phyloP scores from a whole-genome alignment of 2,888 invertebrate genomes.

The Pterostichus madidus region DNA sequence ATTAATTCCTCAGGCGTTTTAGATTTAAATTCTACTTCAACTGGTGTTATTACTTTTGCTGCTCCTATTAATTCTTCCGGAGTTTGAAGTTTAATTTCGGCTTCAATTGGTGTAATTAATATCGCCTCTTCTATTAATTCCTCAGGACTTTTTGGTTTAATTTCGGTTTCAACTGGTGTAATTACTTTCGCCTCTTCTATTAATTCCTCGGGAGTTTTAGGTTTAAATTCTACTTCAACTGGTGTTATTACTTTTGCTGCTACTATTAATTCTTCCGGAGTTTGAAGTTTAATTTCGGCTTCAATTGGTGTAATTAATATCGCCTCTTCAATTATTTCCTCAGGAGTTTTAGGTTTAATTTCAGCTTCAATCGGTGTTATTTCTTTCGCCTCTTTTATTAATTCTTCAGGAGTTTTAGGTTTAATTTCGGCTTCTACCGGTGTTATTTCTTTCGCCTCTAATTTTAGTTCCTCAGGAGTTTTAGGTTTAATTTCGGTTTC shows the following conservation, averaged over 20 bases:
- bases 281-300: neutral
- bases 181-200: neutral
- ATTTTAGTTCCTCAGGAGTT: too few species aligned
- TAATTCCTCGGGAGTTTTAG: too few species aligned
- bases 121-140: neutral
- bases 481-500: neutral
- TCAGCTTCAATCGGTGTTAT: too few species aligned
- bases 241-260: neutral
- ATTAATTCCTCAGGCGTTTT: neutral
- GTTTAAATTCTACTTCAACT: too few species aligned
- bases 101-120: neutral
- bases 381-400: neutral
- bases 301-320: neutral
- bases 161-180: too few species aligned
- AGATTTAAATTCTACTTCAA: neutral
- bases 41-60: neutral
- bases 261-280: too few species aligned
- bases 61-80: too few species aligned
- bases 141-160: too few species aligned
- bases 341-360: too few species aligned
- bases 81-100: too few species aligned
- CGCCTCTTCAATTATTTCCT: too few species aligned
- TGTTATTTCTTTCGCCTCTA: neutral
- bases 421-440: neutral
- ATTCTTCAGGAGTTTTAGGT: too few species aligned